These are phyloP conservation scores for Elaphurus davidianus DNA, from an alignment of 2,113 vertebrate genomes.

Conservation along the genomic window DNA sequence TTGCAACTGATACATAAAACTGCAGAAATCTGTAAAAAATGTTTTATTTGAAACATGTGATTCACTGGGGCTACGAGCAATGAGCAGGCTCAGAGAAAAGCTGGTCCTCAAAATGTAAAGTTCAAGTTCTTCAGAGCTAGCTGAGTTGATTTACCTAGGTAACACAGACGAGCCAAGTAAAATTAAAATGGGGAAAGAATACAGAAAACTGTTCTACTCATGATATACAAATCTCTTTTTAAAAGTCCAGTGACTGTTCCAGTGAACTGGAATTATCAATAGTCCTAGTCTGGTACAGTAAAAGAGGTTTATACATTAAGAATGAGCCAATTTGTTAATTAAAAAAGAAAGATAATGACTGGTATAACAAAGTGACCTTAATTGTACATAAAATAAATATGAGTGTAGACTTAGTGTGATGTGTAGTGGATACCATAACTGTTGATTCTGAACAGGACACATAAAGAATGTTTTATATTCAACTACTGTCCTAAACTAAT, in stretches of 20 bases:
- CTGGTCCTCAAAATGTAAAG: conserved; percentile 18
- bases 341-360: conserved; percentile 23
- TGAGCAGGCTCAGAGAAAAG: not conserved
- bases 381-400: not conserved
- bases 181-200: not conserved
- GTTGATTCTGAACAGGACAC: not conserved
- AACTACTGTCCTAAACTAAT: not conserved
- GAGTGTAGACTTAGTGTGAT: not conserved
- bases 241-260: not conserved
- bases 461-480: not conserved
- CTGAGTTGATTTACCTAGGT: not conserved
- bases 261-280: not conserved
- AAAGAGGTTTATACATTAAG: not conserved
- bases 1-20: not conserved
- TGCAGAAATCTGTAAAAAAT: conserved; percentile 29
- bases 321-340: not conserved
- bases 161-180: not conserved
- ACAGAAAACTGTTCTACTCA: not conserved
- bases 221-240: not conserved
- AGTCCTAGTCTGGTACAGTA: not conserved
- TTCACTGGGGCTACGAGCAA: not conserved
- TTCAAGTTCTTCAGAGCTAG: not conserved
- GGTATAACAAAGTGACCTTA: not conserved
- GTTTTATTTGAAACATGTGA: not conserved
- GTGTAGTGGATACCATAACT: not conserved